These are phyloP conservation scores for Ptychodera flava DNA, from an alignment of 35 echinoderm and acorn worm species.

Conservation along the genomic window DNA sequence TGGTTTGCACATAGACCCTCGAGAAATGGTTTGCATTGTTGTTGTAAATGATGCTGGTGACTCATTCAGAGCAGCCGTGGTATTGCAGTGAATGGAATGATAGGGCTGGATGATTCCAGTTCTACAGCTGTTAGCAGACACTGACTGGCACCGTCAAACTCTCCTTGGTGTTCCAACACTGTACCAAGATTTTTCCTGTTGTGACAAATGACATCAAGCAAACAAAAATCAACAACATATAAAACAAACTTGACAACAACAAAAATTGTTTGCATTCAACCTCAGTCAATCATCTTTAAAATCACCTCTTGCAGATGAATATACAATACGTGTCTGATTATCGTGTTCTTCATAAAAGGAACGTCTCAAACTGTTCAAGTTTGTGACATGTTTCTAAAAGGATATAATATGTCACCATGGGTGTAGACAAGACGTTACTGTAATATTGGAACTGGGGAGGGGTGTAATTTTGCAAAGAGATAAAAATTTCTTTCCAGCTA, in stretches of 20 bases:
- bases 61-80: constrained; percentile 50
- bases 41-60: too few relatives aligned
- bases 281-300: neutral
- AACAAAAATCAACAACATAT: neutral
- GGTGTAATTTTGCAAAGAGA: too few relatives aligned
- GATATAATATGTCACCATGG: too few relatives aligned
- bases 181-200: constrained; percentile 82
- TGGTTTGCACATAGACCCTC: too few relatives aligned
- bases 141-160: constrained; percentile 73
- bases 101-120: constrained; percentile 76
- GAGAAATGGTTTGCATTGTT: too few relatives aligned
- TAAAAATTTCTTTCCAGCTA: too few relatives aligned
- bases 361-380: neutral
- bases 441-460: too few relatives aligned
- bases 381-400: too few relatives aligned
- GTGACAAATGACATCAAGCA: neutral
- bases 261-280: neutral
- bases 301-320: neutral
- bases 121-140: constrained; percentile 43
- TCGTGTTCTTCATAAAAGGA: neutral
- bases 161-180: constrained; percentile 66
- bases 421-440: too few relatives aligned
- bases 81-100: constrained; percentile 74
- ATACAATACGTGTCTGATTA: neutral
- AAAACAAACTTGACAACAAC: neutral